A percentile compares a stretch with the other conserved stretches of the same genome.
Conservation (phyloP, 2,888 invertebrate species). For the Hymenopus coronatus region DNA sequence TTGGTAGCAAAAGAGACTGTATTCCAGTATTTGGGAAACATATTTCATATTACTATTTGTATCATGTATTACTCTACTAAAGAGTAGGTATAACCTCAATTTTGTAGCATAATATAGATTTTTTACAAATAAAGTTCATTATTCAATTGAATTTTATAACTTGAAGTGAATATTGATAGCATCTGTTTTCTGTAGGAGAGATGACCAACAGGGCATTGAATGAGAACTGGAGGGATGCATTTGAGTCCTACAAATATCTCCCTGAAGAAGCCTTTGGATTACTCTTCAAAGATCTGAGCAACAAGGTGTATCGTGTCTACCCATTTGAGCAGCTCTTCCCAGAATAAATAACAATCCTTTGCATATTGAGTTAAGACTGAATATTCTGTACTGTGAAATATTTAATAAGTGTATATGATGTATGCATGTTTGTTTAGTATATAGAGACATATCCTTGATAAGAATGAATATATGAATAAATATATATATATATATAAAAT, state of each 20-base stretch:
- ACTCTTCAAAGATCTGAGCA: constrained; percentile 26
- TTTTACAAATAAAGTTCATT: too few relatives aligned
- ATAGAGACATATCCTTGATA: neutral
- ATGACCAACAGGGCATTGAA: constrained; percentile 39
- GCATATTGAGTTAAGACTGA: neutral
- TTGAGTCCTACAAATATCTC: constrained; percentile 32
- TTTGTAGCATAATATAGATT: too few relatives aligned
- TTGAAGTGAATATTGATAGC: neutral
- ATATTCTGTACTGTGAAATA: neutral
- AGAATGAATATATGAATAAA: neutral
- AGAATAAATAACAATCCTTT: neutral
- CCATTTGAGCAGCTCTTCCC: constrained; percentile 25
- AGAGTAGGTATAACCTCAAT: too few relatives aligned
- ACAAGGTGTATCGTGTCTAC: constrained; percentile 15
- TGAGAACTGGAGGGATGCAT: constrained; percentile 39
- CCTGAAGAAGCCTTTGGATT: constrained; percentile 30
- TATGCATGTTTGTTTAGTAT: neutral
- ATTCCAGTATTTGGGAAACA: too few relatives aligned
- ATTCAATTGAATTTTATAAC: neutral
- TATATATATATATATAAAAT: too few relatives aligned
- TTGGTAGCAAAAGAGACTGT: too few relatives aligned
- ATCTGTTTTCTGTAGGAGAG: constrained; percentile 35
- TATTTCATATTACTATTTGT: too few relatives aligned
- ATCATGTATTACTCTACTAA: too few relatives aligned
- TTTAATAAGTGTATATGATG: neutral